phyloP scores from a whole-genome alignment of 2,888 invertebrate species.

The Monochamus alternatus region DNA sequence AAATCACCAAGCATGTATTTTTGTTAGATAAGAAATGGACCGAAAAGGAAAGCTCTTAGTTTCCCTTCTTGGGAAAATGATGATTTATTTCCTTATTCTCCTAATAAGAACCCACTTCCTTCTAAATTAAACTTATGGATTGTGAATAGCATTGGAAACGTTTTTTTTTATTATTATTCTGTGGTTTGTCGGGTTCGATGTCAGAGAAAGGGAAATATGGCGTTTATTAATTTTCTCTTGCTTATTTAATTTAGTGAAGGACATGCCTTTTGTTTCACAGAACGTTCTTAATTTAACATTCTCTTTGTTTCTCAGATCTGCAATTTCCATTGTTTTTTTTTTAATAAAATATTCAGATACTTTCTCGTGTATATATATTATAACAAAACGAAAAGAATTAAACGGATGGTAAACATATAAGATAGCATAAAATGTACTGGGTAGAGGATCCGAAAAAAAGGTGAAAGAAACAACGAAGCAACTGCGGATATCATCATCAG shows the following conservation, averaged over 20 bases:
- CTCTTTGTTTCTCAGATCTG: too few relatives aligned
- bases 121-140: constrained; percentile 34
- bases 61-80: constrained; percentile 19
- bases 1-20: constrained; percentile 36
- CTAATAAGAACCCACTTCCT: constrained; percentile 30
- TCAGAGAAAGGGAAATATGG: constrained; percentile 1
- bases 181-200: not conserved
- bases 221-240: not conserved
- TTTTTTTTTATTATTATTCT: constrained; percentile 21
- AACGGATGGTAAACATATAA: too few relatives aligned
- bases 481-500: too few relatives aligned
- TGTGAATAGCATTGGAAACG: constrained; percentile 21
- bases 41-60: constrained; percentile 26
- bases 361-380: too few relatives aligned
- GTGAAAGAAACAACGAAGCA: too few relatives aligned
- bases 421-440: too few relatives aligned
- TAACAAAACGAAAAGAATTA: too few relatives aligned
- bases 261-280: too few relatives aligned
- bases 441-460: too few relatives aligned
- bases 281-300: too few relatives aligned
- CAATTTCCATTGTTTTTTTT: too few relatives aligned
- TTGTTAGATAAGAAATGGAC: constrained; percentile 31
- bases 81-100: constrained; percentile 28
- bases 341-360: too few relatives aligned
- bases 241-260: constrained; percentile 1